These are phyloP conservation scores for Campylomormyrus numenius DNA, from an alignment of 2,113 vertebrate species.

Conservation along the genomic window DNA sequence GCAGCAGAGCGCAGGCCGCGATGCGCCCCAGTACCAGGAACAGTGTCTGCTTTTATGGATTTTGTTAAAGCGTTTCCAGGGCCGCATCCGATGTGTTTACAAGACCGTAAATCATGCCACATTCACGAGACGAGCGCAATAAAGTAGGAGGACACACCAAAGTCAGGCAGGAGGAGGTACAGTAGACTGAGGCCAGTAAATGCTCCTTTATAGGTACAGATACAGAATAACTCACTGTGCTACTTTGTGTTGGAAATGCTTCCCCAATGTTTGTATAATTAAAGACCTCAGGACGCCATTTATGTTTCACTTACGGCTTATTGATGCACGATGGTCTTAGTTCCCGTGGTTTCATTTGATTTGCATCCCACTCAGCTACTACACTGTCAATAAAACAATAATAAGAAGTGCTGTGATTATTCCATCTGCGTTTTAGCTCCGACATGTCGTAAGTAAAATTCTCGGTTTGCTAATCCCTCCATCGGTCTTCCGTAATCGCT, in stretches of 20 bases:
- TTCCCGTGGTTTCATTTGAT: not conserved
- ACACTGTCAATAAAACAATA: not conserved
- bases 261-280: not conserved
- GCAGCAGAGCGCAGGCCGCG: conserved; percentile 28
- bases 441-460: not conserved
- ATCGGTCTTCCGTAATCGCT: not conserved
- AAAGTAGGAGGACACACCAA: conserved; percentile 22
- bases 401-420: not conserved
- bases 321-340: not conserved
- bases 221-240: not conserved
- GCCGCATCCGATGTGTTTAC: conserved; percentile 71
- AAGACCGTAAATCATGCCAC: conserved; percentile 65
- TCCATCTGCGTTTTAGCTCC: not conserved
- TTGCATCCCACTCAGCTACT: not conserved
- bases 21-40: conserved; percentile 53
- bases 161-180: not conserved
- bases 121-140: conserved; percentile 33
- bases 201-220: not conserved
- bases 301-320: not conserved
- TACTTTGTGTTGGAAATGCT: not conserved
- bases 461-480: not conserved
- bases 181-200: conserved; percentile 18
- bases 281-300: not conserved
- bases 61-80: conserved; percentile 72
- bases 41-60: conserved; percentile 72